Base-by-base conservation (phyloP, 2,888 invertebrate species). In the Drosophila ustulata region DNA sequence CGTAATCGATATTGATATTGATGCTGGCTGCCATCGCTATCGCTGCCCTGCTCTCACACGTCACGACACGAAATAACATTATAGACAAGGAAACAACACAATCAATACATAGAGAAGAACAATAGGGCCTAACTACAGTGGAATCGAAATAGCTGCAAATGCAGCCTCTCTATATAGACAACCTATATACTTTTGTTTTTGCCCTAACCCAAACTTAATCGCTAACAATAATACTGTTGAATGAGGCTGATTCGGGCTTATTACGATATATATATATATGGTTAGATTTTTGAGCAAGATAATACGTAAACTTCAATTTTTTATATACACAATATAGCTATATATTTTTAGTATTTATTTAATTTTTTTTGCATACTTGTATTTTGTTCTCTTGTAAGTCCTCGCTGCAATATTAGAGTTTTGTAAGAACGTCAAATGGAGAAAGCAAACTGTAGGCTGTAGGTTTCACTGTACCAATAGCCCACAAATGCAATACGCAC, bases 1-100 rank as follows among this genome's bases (percentile, higher is more conserved):
- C 59, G 74, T 34, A 62, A 58, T 47, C 13, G 50, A 1, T 53
- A 57, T 49, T 51, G 50, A 1, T 53, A 57, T 49, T 51, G 55
- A 62, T 47, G 75, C 65, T 62, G 61, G 68, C 68, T 66, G 67
- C 55, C 66, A 75, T 59, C 52, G 53, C 49, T 64, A 55, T 37
- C 37, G 51, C 64, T 66, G 46, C 41, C 51, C 55, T 64, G 49
- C 68, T 70, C 50, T 7, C 52, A 47, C 59, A 43, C 51, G 18
- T 18, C 18, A 18, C 18, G 18, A 45, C 23, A 51, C 46, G 18
- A 41, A 25, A 55, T 13, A 46, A 43, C 9, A 45, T 26, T 32
- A 51, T 6, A 28, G 39, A 52, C 6, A 41, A 37, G 18, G 23
- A 43, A 11, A 25, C 43, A 11, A 25, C 43, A 32, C 28, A 52